These are phyloP conservation scores for Diphyllodes magnificus DNA, from an alignment of 2,113 vertebrate genomes.

Conservation along the genomic window DNA sequence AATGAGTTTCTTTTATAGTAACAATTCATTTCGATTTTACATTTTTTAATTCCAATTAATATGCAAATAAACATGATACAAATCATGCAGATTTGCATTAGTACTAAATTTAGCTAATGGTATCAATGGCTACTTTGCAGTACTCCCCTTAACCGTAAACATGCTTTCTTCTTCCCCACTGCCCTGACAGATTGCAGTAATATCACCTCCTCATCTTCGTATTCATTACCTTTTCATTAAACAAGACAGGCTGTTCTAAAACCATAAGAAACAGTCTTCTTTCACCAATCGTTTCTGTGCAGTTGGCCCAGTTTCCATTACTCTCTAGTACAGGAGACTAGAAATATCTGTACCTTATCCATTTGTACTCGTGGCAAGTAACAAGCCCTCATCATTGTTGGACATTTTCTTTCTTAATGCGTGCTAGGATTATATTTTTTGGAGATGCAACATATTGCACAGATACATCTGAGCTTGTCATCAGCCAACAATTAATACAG, in stretches of 20 bases:
- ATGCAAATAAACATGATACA: not conserved
- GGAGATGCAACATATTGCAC: not conserved
- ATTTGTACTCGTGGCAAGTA: not conserved
- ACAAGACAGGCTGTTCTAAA: not conserved
- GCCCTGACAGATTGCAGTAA: not conserved
- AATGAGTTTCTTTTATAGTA: not conserved
- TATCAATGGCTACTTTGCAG: not conserved
- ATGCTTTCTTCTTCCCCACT: not conserved
- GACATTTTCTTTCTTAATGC: not conserved
- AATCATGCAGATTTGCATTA: not conserved
- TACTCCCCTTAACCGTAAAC: not conserved
- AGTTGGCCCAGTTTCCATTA: not conserved
- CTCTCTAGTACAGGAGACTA: not conserved
- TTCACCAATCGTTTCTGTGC: not conserved
- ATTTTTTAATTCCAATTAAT: not conserved
- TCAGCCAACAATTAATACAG: not conserved
- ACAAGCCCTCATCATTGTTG: not conserved
- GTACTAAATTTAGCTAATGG: not conserved
- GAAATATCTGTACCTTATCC: not conserved
- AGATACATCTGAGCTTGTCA: not conserved
- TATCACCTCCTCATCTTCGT: not conserved
- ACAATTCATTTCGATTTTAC: accelerated
- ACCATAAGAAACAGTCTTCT: not conserved
- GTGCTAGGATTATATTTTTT: not conserved
- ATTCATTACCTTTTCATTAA: not conserved